Evolutionary conservation across 2,113 vertebrate species (phyloP).

Genomic region (Platanista minor): DNA sequence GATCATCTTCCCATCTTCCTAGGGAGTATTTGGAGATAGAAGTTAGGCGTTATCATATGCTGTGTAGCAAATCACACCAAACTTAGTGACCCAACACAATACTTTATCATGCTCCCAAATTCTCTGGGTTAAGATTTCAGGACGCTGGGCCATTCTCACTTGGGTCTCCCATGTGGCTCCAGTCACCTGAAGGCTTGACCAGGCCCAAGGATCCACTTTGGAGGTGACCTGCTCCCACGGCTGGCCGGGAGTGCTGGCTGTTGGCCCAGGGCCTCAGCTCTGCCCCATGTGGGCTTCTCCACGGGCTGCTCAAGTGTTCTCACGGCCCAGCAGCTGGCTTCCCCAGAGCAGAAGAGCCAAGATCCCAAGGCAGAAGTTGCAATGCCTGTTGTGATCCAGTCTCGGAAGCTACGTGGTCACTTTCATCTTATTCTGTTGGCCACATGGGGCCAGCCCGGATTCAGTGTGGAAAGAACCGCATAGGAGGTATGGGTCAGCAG

Average conservation of each 20-base stretch:
- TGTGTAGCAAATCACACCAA: background rate
- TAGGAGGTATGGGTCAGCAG: fast-evolving
- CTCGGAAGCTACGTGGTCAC: background rate
- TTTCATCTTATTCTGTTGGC: background rate
- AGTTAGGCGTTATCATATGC: background rate
- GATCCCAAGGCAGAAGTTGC: background rate
- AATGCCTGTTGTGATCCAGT: background rate
- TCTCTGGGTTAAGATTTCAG: background rate
- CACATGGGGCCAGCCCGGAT: background rate
- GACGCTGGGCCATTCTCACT: background rate
- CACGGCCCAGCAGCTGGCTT: background rate
- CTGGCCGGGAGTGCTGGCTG: background rate
- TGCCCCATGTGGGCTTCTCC: background rate
- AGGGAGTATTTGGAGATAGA: background rate
- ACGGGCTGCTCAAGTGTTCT: background rate
- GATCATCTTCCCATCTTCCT: background rate
- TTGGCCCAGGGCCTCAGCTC: background rate
- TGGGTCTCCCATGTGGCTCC: background rate
- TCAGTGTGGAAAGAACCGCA: background rate
- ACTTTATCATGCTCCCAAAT: background rate
- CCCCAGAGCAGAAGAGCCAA: background rate
- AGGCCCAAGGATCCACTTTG: background rate
- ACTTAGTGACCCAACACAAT: background rate
- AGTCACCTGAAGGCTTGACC: background rate
- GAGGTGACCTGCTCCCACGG: background rate